Evolutionary conservation across 2,113 vertebrate species (phyloP), one percentile per base, ranked within the genome.

Genomic region (Halcyon senegalensis): DNA sequence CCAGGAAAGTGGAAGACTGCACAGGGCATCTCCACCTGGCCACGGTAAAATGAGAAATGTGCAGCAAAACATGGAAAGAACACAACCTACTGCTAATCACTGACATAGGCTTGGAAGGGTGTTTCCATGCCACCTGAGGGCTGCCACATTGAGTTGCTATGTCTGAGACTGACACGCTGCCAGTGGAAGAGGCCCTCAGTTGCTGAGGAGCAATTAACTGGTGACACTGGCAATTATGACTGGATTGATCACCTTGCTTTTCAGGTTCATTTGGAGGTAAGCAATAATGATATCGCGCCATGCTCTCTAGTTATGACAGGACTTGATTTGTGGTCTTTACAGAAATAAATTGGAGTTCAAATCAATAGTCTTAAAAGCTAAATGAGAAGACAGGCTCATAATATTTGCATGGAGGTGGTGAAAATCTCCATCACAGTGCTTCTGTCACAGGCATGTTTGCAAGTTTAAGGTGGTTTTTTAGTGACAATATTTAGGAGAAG

Each of bases 211-310:
- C 66, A 79, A 46, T 85, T 68, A 91, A 63, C 37, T 67, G 44
- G 30, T 92, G 81, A 84, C 72, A 83, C 67, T 75, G 90, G 67
- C 83, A 92, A 96, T 96, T 92, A 90, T 44, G 51, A 44, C 79
- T 63, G 70, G 81, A 90, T 89, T 87, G 74, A 96, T 90, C 43
- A 76, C 84, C 74, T 86, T 62, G 51, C 15, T 78, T 82, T 79
- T 67, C 90, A 91, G 70, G 80, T 94, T 96, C 72, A 41, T 77
- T 66, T 70, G 46, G 43, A 81, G 33, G 60, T 56, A 89, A 95
- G 77, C 48, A 87, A 70, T 70, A 78, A 92, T 53, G 89, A 30
- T 79, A 89, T 21, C 10, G 2, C 46, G 75, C 5, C 39, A 35
- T 33, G 51, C 8, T 91, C 56, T 89, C 67, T 67, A 37, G 59